Percentiles rank a stretch among this genome's conserved stretches.
phyloP scores from a whole-genome alignment of 2,797 vertebrate species.

The Pseudochirops corinnae region DNA sequence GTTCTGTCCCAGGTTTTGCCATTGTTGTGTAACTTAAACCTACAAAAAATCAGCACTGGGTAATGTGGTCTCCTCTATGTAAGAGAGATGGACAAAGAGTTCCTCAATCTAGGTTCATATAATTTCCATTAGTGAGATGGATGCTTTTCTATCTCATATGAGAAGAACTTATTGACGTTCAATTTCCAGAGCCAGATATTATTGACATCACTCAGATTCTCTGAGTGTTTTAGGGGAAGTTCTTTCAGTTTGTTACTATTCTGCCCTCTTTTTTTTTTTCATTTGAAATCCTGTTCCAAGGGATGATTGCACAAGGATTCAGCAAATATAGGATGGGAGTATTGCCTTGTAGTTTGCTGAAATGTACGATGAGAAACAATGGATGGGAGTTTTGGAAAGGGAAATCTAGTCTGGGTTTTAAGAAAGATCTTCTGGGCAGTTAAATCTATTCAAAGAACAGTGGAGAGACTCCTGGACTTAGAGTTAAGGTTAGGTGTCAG shows the following conservation, averaged over 20 bases:
- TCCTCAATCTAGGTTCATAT: neutral
- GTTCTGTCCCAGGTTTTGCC: conserved; percentile 7
- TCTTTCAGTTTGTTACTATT: conserved; percentile 9
- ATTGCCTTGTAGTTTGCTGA: neutral
- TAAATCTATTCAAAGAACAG: neutral
- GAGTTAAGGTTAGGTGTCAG: neutral
- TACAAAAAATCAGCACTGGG: neutral
- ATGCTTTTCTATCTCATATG: neutral
- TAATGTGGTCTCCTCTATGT: conserved; percentile 4
- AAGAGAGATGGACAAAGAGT: neutral
- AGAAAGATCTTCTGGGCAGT: neutral
- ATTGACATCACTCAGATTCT: neutral
- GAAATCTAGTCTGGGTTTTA: neutral
- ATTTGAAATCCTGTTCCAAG: neutral
- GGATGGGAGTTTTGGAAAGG: neutral
- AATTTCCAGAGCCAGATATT: neutral
- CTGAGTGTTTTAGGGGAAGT: conserved; percentile 31
- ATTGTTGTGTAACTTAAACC: conserved; percentile 13
- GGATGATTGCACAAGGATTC: neutral
- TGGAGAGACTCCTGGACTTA: neutral
- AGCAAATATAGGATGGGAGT: neutral
- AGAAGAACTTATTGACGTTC: neutral
- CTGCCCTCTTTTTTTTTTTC: neutral
- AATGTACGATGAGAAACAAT: neutral
- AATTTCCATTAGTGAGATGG: neutral